phyloP scores from a whole-genome alignment of 2,888 invertebrate genomes.

The Timema cristinae region DNA sequence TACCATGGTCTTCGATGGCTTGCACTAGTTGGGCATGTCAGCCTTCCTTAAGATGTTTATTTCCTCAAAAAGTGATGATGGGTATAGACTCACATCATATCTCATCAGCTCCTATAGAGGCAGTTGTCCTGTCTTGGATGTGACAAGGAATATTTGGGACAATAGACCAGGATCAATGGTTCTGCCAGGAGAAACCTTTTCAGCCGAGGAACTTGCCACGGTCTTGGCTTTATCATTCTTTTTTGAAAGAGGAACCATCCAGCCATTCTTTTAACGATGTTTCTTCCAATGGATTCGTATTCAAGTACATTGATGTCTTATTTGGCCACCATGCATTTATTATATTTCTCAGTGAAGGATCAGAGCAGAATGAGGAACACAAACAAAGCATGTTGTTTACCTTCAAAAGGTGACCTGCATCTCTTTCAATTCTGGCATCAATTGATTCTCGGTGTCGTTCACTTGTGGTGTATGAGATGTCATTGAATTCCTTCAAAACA shows the following conservation, averaged over 20 bases:
- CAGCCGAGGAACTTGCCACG: neutral
- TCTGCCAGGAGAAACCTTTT: neutral
- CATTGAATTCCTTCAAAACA: neutral
- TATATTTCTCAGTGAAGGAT: constrained; percentile 9
- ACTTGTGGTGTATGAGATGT: too few relatives aligned
- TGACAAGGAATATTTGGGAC: neutral
- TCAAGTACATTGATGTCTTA: constrained; percentile 5
- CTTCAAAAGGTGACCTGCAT: neutral
- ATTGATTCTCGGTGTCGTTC: neutral
- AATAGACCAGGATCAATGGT: constrained; percentile 7
- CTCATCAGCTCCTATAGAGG: neutral
- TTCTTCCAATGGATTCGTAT: neutral
- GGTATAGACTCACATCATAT: neutral
- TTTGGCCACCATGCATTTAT: neutral
- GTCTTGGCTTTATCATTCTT: constrained; percentile 3
- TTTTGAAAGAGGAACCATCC: neutral
- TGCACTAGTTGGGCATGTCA: neutral
- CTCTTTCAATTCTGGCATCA: constrained; percentile 6
- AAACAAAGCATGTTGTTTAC: too few relatives aligned
- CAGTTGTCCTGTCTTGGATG: constrained; percentile 2
- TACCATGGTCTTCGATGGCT: neutral
- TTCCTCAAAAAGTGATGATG: neutral
- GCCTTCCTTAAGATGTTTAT: constrained; percentile 1
- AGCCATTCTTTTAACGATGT: neutral
- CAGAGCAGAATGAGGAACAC: too few relatives aligned